Base-by-base conservation (phyloP, 37 sponge, comb jelly and placozoan genomes). In the Theonella swinhoei region DNA sequence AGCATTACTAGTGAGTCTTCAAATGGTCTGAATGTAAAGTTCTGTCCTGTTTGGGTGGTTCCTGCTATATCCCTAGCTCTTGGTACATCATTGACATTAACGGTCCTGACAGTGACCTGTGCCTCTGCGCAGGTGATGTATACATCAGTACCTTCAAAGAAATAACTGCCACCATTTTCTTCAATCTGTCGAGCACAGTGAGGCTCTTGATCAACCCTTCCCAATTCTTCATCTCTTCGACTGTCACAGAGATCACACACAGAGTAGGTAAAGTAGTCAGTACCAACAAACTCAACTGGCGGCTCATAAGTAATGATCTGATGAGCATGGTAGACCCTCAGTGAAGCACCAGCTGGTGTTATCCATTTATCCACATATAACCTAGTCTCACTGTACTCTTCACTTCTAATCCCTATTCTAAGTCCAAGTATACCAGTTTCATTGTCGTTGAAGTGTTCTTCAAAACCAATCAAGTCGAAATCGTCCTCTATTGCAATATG, bases 181-280 rank as follows among this genome's bases (percentile, higher is more conserved):
- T 82, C 84, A 29, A 90, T 75, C 71, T 96, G 94, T n/a, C 74
- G 42, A 23, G 68, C 23, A 83, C 97, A 93, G 59, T 85, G 72
- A 35, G 88, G 91, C 32, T 80, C 87, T 11, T 83, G 64, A 31
- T 61, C 70, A 0, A 83, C 80, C 54, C 91, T 80, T 17, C 97
- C 97, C 70, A 93, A 72, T 40, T 93, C 94, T 1, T 32, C 29
- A 41, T 88, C 68, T 20, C 97, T 54, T 1, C 77, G 72, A 58
- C 58, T 63, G 73, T 96, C 94, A 43, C 97, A 96, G 29, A 47
- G 26, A 75, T 96, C 97, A 76, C 97, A 96, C 60, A 96, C 94
- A 24, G 94, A 64, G 60, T 85, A 96, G 0, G 62, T 85, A 64
- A 96, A 96, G 42, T 25, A 83, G 64, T 96, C 97, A 0, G 68